phyloP scores from a whole-genome alignment of 1,140 invertebrate genomes.

The Oreohelix idahoensis region DNA sequence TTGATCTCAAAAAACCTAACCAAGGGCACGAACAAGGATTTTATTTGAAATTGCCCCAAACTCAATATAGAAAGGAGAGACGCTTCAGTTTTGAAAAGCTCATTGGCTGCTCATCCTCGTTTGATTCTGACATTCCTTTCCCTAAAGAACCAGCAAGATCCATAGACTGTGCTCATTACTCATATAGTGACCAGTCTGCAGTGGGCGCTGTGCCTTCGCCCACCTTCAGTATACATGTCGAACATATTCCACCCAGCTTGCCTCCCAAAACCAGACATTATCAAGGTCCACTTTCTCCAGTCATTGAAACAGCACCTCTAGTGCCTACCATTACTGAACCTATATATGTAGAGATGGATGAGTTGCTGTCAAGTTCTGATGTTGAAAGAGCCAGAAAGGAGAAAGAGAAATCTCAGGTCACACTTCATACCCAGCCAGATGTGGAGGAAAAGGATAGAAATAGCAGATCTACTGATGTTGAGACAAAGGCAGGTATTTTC shows the following conservation, averaged over 20 bases:
- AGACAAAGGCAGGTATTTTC: slow-evolving; percentile 39
- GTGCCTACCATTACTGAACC: slow-evolving; percentile 32
- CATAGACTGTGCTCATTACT: neutral
- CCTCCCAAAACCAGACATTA: slow-evolving; percentile 65
- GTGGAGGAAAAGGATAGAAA: neutral
- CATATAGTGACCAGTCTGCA: neutral
- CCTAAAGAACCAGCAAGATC: neutral
- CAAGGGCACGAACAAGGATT: slow-evolving; percentile 1
- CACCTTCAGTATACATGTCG: neutral
- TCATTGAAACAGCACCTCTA: slow-evolving; percentile 53
- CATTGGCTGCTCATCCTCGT: neutral
- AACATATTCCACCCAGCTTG: slow-evolving; percentile 57
- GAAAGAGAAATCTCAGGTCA: neutral
- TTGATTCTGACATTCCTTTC: slow-evolving; percentile 1
- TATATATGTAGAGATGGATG: slow-evolving; percentile 52
- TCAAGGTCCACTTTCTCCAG: slow-evolving; percentile 60
- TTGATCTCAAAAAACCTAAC: slow-evolving; percentile 15
- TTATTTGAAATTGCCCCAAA: slow-evolving; percentile 18
- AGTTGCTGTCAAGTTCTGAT: slow-evolving; percentile 18
- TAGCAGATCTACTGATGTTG: neutral
- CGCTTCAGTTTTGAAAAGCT: slow-evolving; percentile 25
- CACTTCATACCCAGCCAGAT: neutral
- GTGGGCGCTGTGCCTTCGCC: neutral
- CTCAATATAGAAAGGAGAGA: neutral
- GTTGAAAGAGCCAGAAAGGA: neutral